These are phyloP conservation scores for Poliocrania exsul DNA, from an alignment of 2,797 vertebrate species.

Conservation along the genomic window DNA sequence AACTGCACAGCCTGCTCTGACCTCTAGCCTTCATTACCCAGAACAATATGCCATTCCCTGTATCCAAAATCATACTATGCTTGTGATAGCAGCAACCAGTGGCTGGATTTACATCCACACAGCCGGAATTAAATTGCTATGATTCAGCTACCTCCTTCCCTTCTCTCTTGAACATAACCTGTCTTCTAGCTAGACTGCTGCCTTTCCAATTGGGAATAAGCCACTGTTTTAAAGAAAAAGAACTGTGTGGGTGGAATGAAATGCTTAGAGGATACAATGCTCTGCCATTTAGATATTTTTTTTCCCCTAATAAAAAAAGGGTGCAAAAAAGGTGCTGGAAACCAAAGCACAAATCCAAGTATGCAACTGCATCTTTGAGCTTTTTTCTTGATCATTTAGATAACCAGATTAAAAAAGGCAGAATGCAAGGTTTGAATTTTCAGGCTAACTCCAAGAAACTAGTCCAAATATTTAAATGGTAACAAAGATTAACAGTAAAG, in stretches of 20 bases:
- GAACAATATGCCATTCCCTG: slow-evolving; percentile 40
- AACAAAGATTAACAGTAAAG: not conserved
- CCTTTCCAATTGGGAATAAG: slow-evolving; percentile 70
- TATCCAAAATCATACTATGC: slow-evolving; percentile 27
- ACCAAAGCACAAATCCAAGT: not conserved
- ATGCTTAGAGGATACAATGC: slow-evolving; percentile 43
- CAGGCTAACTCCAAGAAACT: not conserved
- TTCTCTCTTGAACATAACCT: slow-evolving; percentile 61
- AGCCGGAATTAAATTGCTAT: slow-evolving; percentile 51
- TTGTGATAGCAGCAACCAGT: slow-evolving; percentile 47
- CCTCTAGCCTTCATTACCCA: slow-evolving; percentile 58
- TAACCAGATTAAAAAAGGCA: not conserved
- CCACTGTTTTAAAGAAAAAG: slow-evolving; percentile 62
- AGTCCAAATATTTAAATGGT: not conserved
- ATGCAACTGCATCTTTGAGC: not conserved
- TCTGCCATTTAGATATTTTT: slow-evolving; percentile 46
- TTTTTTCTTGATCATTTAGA: not conserved
- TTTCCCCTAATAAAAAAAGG: not conserved
- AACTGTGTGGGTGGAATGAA: slow-evolving; percentile 55
- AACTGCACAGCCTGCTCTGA: slow-evolving; percentile 38
- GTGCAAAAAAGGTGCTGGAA: not conserved
- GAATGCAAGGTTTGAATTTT: not conserved
- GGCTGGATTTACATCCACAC: slow-evolving; percentile 57
- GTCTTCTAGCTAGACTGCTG: slow-evolving; percentile 65
- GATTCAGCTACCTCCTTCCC: slow-evolving; percentile 62